phyloP scores from a whole-genome alignment of 2,888 invertebrate genomes.

The Troides aeacus region DNA sequence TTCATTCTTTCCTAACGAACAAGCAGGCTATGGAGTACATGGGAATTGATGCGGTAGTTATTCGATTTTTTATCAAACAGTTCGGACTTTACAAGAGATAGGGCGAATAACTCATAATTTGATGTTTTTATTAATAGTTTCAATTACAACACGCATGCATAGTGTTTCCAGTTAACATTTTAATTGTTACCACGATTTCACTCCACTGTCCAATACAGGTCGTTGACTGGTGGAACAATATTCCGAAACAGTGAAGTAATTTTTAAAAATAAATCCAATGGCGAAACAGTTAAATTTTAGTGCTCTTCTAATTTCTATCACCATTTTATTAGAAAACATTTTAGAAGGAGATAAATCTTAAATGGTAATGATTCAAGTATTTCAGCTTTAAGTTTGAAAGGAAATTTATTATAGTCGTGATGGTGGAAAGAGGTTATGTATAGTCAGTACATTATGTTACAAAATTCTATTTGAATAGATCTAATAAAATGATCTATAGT shows the following conservation, averaged over 20 bases:
- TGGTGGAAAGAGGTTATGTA: not conserved
- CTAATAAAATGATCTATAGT: not conserved
- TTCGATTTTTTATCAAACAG: not conserved
- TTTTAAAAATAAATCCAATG: constrained; percentile 4
- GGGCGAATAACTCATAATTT: not conserved
- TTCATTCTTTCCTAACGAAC: constrained; percentile 11
- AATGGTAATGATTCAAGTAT: not conserved
- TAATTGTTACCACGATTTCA: constrained; percentile 13
- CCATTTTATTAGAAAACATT: not conserved
- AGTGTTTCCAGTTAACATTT: not conserved
- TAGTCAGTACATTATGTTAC: not conserved
- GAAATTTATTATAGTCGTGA: not conserved
- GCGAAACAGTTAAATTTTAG: not conserved
- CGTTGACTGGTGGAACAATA: not conserved
- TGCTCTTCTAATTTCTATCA: not conserved
- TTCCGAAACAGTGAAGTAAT: not conserved
- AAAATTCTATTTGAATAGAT: not conserved
- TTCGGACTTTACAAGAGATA: not conserved
- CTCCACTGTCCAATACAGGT: not conserved
- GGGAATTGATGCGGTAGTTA: constrained; percentile 1
- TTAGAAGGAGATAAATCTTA: not conserved
- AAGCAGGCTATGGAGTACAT: not conserved
- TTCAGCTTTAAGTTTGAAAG: not conserved
- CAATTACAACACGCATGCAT: not conserved
- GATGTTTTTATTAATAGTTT: not conserved